Evolutionary conservation across 2,888 invertebrate species (phyloP), one percentile per base, ranked within the genome.

Genomic region (Cataglyphis livida): DNA sequence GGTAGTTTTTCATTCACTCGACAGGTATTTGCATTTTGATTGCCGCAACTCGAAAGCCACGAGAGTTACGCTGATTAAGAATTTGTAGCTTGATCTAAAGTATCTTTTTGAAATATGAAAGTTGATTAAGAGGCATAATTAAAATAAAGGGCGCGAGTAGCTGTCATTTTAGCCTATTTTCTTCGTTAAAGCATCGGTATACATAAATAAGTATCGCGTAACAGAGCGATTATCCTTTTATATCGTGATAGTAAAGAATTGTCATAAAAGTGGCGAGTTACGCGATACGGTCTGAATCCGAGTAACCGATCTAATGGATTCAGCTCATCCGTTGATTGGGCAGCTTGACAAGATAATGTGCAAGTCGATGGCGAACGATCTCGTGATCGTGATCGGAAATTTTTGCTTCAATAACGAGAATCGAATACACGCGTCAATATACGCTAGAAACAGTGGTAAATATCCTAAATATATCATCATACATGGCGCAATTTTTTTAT

Each of bases 51-150:
- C n/a, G 65, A 48, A 38, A 51, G 21, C 59, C 65, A 25, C 81
- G 51, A 62, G 51, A 76, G 76, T 54, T 64, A 64, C 65, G 66
- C 59, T 78, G 78, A 78, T 71, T 79, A 79, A 79, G 76, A 41
- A 76, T 78, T 78, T 51, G 78, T 78, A 57, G 71, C 57, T 59
- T 32, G 73, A 70, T 78, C 78, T 78, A 44, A 71, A 59, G 41
- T 70, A 78, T 70, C 73, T 78, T 71, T 76, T 66, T 70, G 73
- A 78, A 70, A 70, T 57, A 70, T 76, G 28, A 10, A 51, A 9
- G 70, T 78, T 71, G 78, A 70, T 78, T 78, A 70, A 71, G 70
- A 70, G 73, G 18, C 57, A 57, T 54, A 78, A 78, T 78, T 70
- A 78, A 78, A 71, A 78, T 68, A 70, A 70, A 76, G 28, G 54